Conservation (phyloP, 2,888 invertebrate genomes). For the Hydrotaea cyrtoneurina region DNA sequence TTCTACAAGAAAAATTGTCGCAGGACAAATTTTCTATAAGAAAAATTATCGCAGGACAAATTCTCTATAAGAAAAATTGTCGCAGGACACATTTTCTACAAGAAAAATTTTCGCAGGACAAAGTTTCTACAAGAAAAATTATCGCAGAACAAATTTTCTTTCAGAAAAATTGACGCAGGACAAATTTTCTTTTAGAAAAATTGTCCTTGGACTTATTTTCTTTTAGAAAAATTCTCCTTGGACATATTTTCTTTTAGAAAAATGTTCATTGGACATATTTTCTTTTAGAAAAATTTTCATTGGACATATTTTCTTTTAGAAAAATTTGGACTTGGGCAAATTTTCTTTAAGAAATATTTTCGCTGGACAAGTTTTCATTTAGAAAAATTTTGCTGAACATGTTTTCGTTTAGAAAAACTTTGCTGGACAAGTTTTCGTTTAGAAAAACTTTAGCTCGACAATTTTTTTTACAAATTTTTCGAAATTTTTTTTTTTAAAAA, state of each 20-base stretch:
- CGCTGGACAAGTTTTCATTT: background rate
- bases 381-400: background rate
- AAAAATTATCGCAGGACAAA: background rate
- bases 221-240: background rate
- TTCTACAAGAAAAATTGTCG: background rate
- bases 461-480: too few relatives aligned
- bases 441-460: background rate
- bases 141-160: background rate
- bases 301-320: too few relatives aligned
- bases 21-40: background rate
- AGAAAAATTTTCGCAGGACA: too few relatives aligned
- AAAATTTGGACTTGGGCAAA: too few relatives aligned
- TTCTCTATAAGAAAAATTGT: background rate
- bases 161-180: background rate
- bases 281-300: background rate
- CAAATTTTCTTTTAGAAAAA: background rate
- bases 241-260: background rate
- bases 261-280: background rate
- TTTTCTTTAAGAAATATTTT: background rate
- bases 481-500: too few relatives aligned
- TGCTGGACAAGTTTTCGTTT: background rate
- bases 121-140: too few relatives aligned
- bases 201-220: background rate
- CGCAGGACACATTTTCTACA: background rate
- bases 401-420: background rate